Evolutionary conservation across 2,113 vertebrate species (phyloP), one percentile per base, ranked within the genome.

Genomic region (Vidua macroura): DNA sequence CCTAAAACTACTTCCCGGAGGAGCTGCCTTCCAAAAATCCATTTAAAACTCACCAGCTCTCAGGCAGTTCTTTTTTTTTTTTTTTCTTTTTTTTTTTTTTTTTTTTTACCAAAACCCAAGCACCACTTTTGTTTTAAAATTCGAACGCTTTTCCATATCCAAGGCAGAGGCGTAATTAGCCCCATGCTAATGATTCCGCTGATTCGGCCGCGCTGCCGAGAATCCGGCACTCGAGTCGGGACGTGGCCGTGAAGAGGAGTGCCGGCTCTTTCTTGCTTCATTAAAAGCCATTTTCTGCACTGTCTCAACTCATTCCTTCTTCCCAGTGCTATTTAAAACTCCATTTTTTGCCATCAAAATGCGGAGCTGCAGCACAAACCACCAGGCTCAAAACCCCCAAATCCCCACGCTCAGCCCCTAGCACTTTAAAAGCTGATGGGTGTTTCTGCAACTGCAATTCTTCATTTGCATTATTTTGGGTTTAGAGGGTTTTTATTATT

Each of bases 351-450:
- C 35, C 74, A 76, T 28, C 33, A 28, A 70, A 79, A 68, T 24
- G 44, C 44, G 39, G 64, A 67, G 51, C 35, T 43, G 56, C 39
- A 10, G 25, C 4, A 3, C 27, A 35, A 75, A 55, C 43, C 6
- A 2, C 5, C 27, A 17, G 23, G 22, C 6, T 79, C 24, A 13
- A 48, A 56, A 31, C 5, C 9, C 35, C 30, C 3, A 33, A 87
- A 53, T 6, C 43, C 2, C 25, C 33, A 1, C 3, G 0, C 31
- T 69, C 64, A 4, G 0, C 5, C 20, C 41, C 56, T 7, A 24
- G 24, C 14, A 11, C 31, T 48, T 67, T 31, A 58, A 77, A 87
- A 83, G 16, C 55, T 11, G 9, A 13, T 2, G 3, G 8, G 9
- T 30, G 30, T 53, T 93, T 88, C 7, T 73, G 20, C 53, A 73